Evolutionary conservation across 2,797 vertebrate genomes (phyloP).

Genomic region (Podarcis siculus): DNA sequence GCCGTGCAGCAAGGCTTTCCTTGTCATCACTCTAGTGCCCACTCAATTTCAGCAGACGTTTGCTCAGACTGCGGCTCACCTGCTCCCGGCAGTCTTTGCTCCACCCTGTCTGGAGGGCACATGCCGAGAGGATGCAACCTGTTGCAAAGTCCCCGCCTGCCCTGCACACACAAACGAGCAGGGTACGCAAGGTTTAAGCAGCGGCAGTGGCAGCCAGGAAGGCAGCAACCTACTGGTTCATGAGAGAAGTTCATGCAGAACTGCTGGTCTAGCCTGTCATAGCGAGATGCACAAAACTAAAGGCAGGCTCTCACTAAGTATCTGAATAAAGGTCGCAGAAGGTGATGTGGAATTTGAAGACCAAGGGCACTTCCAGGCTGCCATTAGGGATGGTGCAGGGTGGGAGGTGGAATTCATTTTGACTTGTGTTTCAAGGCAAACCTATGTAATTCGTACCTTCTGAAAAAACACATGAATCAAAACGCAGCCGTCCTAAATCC

Average conservation of each 20-base stretch:
- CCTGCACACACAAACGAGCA: too few species aligned
- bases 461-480: too few species aligned
- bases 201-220: neutral
- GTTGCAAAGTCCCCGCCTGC: neutral
- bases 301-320: neutral
- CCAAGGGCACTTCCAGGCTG: neutral
- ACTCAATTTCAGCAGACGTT: slow-evolving; percentile 30
- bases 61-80: slow-evolving; percentile 46
- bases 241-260: neutral
- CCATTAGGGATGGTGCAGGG: too few species aligned
- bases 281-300: neutral
- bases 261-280: too few species aligned
- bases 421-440: too few species aligned
- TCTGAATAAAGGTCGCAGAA: neutral
- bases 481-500: too few species aligned
- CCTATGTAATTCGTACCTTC: too few species aligned
- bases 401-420: too few species aligned
- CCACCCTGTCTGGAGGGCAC: neutral
- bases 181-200: too few species aligned
- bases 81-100: slow-evolving; percentile 27
- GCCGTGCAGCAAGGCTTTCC: neutral
- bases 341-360: neutral
- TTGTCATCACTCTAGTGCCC: neutral
- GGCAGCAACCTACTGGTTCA: neutral
- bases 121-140: neutral